Evolutionary conservation across 2,888 invertebrate species (phyloP), one percentile per base, ranked within the genome.

Genomic region (Mallateleia sp.): DNA sequence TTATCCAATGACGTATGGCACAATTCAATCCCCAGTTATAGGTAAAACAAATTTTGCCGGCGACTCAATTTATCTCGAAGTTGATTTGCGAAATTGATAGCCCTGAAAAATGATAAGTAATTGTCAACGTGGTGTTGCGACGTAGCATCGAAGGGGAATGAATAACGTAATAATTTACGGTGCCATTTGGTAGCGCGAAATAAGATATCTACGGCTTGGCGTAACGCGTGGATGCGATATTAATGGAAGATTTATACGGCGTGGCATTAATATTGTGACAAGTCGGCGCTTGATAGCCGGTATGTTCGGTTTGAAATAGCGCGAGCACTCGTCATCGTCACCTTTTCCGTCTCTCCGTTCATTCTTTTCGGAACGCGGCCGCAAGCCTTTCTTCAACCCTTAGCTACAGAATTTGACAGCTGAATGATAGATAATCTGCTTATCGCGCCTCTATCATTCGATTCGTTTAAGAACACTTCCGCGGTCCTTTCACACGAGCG

Each of bases 391-490:
- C 79, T 72, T 87, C 80, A 66, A 62, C 75, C 80, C 84, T 87
- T 91, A 90, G 87, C 89, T 88, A 75, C 80, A 82, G 87, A 91
- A 91, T 89, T 89, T 89, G 91, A 91, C 91, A 91, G 84, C 80
- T 82, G 88, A 89, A 91, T 93, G 92, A 93, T 92, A 91, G 91
- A 91, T 93, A 92, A 90, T 93, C 93, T 92, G 91, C 91, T 93
- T 93, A 92, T 93, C 92, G 87, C 88, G 84, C 83, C 67, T 69
- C 86, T 82, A 88, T 83, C 89, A 69, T 79, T 60, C 78, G 86
- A 81, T 84, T 80, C 62, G 71, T 88, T 87, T 85, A 88, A 82
- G 54, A 62, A 47, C 64, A 64, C 60, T 82, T 62, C 50, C 67
- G 45, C 71, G n/a, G n/a, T n/a, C n/a, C n/a, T n/a, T n/a, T n/a